Base-by-base conservation (phyloP, 2,113 vertebrate species). In the Mystacornis crossleyi region DNA sequence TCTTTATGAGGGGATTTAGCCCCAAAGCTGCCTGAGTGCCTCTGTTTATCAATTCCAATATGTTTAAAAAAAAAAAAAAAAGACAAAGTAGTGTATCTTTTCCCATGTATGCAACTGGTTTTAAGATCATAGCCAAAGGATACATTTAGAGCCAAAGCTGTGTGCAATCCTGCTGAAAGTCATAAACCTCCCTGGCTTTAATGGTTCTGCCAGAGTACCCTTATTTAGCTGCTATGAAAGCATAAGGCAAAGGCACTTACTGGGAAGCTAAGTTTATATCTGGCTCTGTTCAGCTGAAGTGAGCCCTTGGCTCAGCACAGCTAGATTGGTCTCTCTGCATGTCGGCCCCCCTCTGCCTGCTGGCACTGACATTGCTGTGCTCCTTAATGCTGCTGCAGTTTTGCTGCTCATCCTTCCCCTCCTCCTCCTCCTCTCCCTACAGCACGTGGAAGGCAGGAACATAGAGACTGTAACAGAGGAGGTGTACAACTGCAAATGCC, bases 101-200 rank as follows among this genome's bases (percentile, higher is more conserved):
- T 50, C 48, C 88, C 54, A 45, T 0, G 0, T 80, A 69, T 61
- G 82, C 51, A 58, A 12, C 18, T 58, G 10, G 4, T 71, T 93
- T 91, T 51, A 82, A 85, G 40, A 83, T 72, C 71, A 43, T n/a
- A 95, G 71, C 50, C 78, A 66, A 91, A 93, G 81, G 92, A 72
- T 16, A 8, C 58, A n/a, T 73, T 92, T 94, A 86, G 67, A 90
- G 45, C 42, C 42, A 93, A 90, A 90, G 18, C 48, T 58, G 8
- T 24, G 23, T 50, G 38, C 0, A 0, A 95, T 82, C 50, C 73
- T 74, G 29, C 70, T 91, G 70, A 51, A 89, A 82, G 24, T 33
- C 42, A 43, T 85, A 96, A 88, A 75, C 74, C 54, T n/a, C 75
- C 26, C 40, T 54, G 60, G 38, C 48, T 86, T 89, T 73, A 80